phyloP scores from a whole-genome alignment of 2,888 invertebrate genomes.

The Yponomeuta sedellus region DNA sequence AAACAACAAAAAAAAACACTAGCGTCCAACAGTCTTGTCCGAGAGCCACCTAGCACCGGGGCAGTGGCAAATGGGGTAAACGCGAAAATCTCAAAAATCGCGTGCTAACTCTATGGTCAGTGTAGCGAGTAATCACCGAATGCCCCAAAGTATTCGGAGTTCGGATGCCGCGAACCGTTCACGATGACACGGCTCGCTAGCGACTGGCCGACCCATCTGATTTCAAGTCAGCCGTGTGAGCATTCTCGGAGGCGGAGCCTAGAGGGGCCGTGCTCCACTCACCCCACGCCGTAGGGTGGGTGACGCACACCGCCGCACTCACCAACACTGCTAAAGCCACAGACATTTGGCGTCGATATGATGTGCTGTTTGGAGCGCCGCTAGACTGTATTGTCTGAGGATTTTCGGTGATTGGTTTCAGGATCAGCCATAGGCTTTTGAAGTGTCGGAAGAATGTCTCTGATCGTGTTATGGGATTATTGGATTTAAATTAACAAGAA shows the following conservation, averaged over 20 bases:
- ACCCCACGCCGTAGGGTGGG: constrained; percentile 50
- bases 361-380: constrained; percentile 22
- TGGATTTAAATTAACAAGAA: background rate
- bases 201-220: constrained; percentile 75
- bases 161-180: constrained; percentile 69
- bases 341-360: constrained; percentile 23
- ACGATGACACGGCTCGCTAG: constrained; percentile 73
- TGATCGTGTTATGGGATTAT: background rate
- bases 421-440: background rate
- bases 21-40: constrained; percentile 13
- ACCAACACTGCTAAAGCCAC: constrained; percentile 41
- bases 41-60: background rate
- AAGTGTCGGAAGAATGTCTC: background rate
- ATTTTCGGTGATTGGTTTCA: constrained; percentile 12
- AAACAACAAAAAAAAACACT: constrained; percentile 14
- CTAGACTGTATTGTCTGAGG: constrained; percentile 11
- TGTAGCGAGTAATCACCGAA: constrained; percentile 71
- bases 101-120: constrained; percentile 40
- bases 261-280: constrained; percentile 40
- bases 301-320: constrained; percentile 41
- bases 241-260: constrained; percentile 65
- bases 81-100: constrained; percentile 22
- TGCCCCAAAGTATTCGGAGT: constrained; percentile 58
- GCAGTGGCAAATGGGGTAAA: background rate
- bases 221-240: constrained; percentile 76